phyloP scores from a whole-genome alignment of 2,888 invertebrate genomes.

The Drosophila mettleri region DNA sequence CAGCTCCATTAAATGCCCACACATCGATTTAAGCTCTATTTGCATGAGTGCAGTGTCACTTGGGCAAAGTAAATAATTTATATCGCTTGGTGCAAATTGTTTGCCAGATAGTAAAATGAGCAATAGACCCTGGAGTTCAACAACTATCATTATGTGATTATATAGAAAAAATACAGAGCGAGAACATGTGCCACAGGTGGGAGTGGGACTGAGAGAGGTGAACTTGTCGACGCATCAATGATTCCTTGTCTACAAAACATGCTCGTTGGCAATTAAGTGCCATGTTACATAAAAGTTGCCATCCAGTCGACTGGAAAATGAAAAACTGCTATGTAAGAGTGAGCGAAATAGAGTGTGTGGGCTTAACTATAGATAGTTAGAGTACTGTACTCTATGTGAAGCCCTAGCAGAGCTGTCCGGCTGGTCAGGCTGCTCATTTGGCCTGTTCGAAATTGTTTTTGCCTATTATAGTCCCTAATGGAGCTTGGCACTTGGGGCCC shows the following conservation, averaged over 20 bases:
- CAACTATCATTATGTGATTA: slow-evolving; percentile 36
- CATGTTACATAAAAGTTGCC: slow-evolving; percentile 52
- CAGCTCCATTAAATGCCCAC: slow-evolving; percentile 56
- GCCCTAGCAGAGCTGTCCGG: slow-evolving; percentile 28
- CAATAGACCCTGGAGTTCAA: slow-evolving; percentile 17
- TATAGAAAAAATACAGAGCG: slow-evolving; percentile 12
- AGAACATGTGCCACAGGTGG: background rate
- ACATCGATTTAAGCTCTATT: slow-evolving; percentile 45
- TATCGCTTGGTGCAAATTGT: slow-evolving; percentile 29
- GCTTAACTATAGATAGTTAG: slow-evolving; percentile 22
- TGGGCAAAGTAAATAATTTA: slow-evolving; percentile 50
- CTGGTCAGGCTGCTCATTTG: slow-evolving; percentile 12
- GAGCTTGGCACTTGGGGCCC: slow-evolving; percentile 29
- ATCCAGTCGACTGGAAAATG: slow-evolving; percentile 70
- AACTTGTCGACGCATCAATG: slow-evolving; percentile 57
- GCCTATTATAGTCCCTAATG: slow-evolving; percentile 42
- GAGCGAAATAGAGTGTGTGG: slow-evolving; percentile 27
- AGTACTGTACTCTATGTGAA: slow-evolving; percentile 17
- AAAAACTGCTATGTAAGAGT: slow-evolving; percentile 36
- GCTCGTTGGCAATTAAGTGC: slow-evolving; percentile 56
- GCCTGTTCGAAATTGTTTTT: slow-evolving; percentile 22
- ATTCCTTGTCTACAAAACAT: slow-evolving; percentile 29
- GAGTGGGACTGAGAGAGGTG: slow-evolving; percentile 3
- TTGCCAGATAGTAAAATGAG: slow-evolving; percentile 10
- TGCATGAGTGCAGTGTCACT: slow-evolving; percentile 49